Evolutionary conservation across 2,113 vertebrate genomes (phyloP).

Genomic region (Cyrtonyx montezumae): DNA sequence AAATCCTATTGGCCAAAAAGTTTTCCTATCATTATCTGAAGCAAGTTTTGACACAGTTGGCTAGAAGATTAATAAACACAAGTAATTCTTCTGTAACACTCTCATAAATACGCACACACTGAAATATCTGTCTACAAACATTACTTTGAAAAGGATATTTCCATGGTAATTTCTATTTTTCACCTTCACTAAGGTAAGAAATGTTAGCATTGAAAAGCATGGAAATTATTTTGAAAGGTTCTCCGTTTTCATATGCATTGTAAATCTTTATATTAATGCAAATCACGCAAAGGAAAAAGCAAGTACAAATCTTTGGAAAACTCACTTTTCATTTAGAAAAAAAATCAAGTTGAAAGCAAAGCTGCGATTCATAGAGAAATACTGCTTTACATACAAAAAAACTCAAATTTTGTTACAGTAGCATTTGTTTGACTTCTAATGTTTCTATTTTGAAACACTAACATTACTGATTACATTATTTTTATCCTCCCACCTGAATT

Average conservation of each 20-base stretch:
- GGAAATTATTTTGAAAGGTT: constrained; percentile 61
- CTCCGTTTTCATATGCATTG: constrained; percentile 17
- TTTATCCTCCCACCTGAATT: background rate
- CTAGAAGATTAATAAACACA: constrained; percentile 55
- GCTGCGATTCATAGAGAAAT: background rate
- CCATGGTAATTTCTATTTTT: constrained; percentile 63
- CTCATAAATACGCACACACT: constrained; percentile 48
- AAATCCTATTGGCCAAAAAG: constrained; percentile 17
- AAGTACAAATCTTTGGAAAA: background rate
- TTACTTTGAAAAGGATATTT: constrained; percentile 65
- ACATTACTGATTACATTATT: background rate
- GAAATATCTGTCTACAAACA: constrained; percentile 65
- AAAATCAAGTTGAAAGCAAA: background rate
- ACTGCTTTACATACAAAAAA: background rate
- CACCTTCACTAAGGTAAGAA: constrained; percentile 61
- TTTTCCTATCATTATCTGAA: constrained; percentile 34
- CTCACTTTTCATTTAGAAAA: background rate
- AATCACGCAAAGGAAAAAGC: background rate
- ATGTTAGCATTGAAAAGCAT: constrained; percentile 66
- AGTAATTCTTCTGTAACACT: constrained; percentile 47
- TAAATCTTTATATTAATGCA: constrained; percentile 40
- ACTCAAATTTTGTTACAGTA: background rate
- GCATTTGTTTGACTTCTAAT: background rate
- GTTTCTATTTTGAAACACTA: background rate
- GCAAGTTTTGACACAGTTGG: constrained; percentile 34